phyloP scores from a whole-genome alignment of 2,888 invertebrate genomes.

The Dynastes grantii region DNA sequence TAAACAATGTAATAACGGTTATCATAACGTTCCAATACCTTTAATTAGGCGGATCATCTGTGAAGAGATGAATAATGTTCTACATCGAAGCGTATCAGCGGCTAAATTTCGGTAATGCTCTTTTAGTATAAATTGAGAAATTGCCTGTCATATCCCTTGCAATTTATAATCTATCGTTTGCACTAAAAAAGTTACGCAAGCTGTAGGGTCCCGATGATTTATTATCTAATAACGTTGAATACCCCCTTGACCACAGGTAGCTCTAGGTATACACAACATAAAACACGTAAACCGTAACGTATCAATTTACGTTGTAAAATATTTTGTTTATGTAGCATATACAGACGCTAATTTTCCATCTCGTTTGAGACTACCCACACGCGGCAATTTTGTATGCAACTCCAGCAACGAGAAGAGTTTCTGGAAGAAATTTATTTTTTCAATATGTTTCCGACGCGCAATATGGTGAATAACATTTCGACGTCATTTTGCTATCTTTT shows the following conservation, averaged over 20 bases:
- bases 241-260: conserved; percentile 29
- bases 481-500: conserved; percentile 37
- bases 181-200: conserved; percentile 29
- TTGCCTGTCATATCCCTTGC: conserved; percentile 30
- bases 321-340: conserved; percentile 10
- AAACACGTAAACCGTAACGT: conserved; percentile 1
- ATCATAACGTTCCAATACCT: background rate
- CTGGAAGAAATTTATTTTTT: conserved; percentile 38
- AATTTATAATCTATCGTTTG: conserved; percentile 37
- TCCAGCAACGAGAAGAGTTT: background rate
- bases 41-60: background rate
- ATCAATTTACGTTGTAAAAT: conserved; percentile 28
- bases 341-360: background rate
- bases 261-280: background rate
- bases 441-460: conserved; percentile 21
- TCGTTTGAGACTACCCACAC: background rate
- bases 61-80: conserved; percentile 1
- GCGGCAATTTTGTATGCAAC: background rate
- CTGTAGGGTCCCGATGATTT: conserved; percentile 38
- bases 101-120: conserved; percentile 17
- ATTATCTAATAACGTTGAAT: conserved; percentile 44
- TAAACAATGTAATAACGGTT: too few relatives aligned
- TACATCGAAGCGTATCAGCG: background rate
- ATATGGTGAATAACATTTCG: conserved; percentile 29
- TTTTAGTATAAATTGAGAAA: conserved; percentile 43